These are phyloP conservation scores for Thymelicus lineola DNA, from an alignment of 2,888 invertebrate species.

Conservation along the genomic window DNA sequence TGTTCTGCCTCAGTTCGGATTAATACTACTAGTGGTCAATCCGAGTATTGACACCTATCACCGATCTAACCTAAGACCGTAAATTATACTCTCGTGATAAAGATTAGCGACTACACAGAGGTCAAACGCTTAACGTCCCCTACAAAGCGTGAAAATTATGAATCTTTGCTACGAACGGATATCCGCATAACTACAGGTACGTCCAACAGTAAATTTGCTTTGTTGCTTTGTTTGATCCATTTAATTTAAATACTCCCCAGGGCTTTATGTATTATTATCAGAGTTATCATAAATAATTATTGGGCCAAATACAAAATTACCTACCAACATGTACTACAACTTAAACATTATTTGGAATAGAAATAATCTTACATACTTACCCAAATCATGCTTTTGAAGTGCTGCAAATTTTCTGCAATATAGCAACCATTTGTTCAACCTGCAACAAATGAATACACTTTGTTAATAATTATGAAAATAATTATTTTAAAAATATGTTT, in stretches of 20 bases:
- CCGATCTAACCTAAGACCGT: no score
- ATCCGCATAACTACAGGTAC: background rate
- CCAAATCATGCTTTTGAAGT: slow-evolving; percentile 68
- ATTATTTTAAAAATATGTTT: slow-evolving; percentile 22
- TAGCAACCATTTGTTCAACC: slow-evolving; percentile 64
- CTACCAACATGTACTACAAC: no score
- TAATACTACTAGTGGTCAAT: no score
- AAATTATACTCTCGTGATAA: no score
- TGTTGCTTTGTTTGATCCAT: background rate
- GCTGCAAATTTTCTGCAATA: slow-evolving; percentile 47
- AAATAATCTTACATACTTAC: slow-evolving; percentile 57
- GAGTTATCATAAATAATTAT: no score
- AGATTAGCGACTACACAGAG: no score
- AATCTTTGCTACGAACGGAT: background rate
- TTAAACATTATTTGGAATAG: no score
- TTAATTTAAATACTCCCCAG: no score
- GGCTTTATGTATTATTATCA: no score
- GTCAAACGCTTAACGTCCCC: background rate
- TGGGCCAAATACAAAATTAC: no score
- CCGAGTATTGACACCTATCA: no score
- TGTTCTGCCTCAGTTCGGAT: no score
- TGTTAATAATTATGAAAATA: background rate
- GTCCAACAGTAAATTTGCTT: background rate
- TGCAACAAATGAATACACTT: slow-evolving; percentile 50
- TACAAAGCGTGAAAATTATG: background rate